A percentile compares a stretch with the other conserved stretches of the same genome.
phyloP scores from a whole-genome alignment of 2,888 invertebrate species.

The Strigamia maritima region DNA sequence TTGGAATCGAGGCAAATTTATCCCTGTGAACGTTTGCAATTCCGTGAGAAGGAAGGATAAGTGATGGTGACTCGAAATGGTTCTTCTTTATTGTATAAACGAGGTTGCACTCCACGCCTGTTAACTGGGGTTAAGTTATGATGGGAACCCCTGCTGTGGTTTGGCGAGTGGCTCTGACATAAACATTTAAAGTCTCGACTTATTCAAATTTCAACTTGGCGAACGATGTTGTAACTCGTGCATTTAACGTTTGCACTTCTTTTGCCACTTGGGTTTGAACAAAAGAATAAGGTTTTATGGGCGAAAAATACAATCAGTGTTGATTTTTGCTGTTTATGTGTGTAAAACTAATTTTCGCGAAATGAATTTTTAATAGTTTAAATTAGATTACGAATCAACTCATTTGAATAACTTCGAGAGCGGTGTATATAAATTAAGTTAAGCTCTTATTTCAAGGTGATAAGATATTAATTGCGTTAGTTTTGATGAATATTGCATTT shows the following conservation, averaged over 20 bases:
- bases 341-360: too few relatives aligned
- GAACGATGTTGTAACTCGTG: conserved; percentile 29
- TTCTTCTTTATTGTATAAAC: conserved; percentile 30
- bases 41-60: conserved; percentile 18
- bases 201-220: conserved; percentile 27
- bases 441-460: neutral
- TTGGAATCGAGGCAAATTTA: conserved; percentile 17
- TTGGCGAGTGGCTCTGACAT: conserved; percentile 28
- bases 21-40: conserved; percentile 22
- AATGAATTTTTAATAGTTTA: too few relatives aligned
- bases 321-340: neutral
- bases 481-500: neutral
- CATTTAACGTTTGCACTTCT: conserved; percentile 14
- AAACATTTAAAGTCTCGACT: conserved; percentile 34
- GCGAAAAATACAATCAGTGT: neutral
- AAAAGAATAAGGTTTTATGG: neutral
- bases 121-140: conserved; percentile 34
- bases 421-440: neutral
- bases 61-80: conserved; percentile 32
- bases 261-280: neutral
- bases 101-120: conserved; percentile 30
- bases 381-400: too few relatives aligned
- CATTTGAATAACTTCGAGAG: too few relatives aligned
- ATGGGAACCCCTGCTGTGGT: conserved; percentile 31
- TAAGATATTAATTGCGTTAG: neutral